Base-by-base conservation (phyloP, 2,888 invertebrate species). In the Phyto melanocephala region DNA sequence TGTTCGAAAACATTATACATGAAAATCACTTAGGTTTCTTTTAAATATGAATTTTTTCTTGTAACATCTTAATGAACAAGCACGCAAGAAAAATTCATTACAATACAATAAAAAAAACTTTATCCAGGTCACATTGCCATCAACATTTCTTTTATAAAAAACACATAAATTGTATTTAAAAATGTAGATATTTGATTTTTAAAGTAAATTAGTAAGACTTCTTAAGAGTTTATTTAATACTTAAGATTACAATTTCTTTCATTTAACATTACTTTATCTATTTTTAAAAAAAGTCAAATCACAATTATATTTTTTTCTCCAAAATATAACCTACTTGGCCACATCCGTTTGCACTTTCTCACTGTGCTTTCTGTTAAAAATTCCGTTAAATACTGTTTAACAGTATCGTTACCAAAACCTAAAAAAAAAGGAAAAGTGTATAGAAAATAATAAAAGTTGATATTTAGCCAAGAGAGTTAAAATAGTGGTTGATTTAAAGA, bases 341-440 rank as follows among this genome's bases (percentile, higher is more conserved):
- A 76, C 82, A 72, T 68, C 81, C 72, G 82, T 82, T 76, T 71
- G 71, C 82, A 76, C 78, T 40, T 70, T 35, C 47, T 60, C 15
- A 71, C 11, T 74, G 84, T 85, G 82, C 84, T 80, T 65, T 70
- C 70, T 72, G 60, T 67, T 70, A 54, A 62, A 71, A 82, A 76
- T 79, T 58, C 76, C 82, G 84, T 84, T 82, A 74, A 70, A 65
- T 74, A 85, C 85, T 85, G 82, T 76, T 76, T 67, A 42, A 63
- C 52, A 58, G 35, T 40, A 42, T 70, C 33, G 47, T 75, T 50
- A 58, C 60, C 52, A 80, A 65, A 77, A 54, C 72, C 62, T 33
- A 54, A 56, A 77, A 68, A 72, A 28, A 65, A 17, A 20, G 33
- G 20, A 35, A 40, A 62, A 65, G 52, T 37, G 40, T 24, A 52